These are phyloP conservation scores for Eutrigla gurnardus DNA, from an alignment of 2,797 vertebrate species.

Conservation along the genomic window DNA sequence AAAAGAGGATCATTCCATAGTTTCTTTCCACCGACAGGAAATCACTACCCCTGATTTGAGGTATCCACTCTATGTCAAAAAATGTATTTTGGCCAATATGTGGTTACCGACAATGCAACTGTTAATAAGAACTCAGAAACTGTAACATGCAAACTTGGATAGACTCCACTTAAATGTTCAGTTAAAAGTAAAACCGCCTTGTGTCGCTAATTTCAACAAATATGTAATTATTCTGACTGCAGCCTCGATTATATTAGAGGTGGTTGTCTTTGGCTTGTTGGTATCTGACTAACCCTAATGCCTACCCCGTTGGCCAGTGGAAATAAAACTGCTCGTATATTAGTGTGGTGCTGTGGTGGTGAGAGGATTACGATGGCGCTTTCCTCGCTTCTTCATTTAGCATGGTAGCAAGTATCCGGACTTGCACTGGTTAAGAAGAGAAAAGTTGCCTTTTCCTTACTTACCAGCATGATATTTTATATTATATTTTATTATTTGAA, in stretches of 20 bases:
- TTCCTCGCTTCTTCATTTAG: conserved; percentile 51
- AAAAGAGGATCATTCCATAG: background rate
- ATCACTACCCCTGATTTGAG: background rate
- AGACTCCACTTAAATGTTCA: background rate
- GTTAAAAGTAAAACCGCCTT: conserved; percentile 23
- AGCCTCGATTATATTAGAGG: conserved; percentile 25
- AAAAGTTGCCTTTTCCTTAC: conserved; percentile 12
- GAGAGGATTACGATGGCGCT: conserved; percentile 46
- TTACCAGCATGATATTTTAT: background rate
- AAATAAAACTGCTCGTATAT: conserved; percentile 48
- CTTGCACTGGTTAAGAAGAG: conserved; percentile 26
- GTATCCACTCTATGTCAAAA: too few relatives aligned
- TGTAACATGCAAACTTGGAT: background rate
- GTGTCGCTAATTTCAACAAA: conserved; percentile 23
- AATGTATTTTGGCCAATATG: too few relatives aligned
- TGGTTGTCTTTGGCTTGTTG: conserved; percentile 34
- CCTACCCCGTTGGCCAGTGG: conserved; percentile 32
- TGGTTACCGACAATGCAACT: background rate
- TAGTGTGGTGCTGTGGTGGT: conserved; percentile 41
- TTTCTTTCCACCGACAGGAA: background rate
- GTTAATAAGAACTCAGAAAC: conserved; percentile 4
- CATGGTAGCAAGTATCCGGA: conserved; percentile 26
- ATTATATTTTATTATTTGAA: too few relatives aligned
- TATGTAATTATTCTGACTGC: conserved; percentile 38
- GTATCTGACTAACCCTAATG: conserved; percentile 35